These are phyloP conservation scores for Trichonephila inaurata DNA, from an alignment of 1,140 invertebrate genomes.

Conservation along the genomic window DNA sequence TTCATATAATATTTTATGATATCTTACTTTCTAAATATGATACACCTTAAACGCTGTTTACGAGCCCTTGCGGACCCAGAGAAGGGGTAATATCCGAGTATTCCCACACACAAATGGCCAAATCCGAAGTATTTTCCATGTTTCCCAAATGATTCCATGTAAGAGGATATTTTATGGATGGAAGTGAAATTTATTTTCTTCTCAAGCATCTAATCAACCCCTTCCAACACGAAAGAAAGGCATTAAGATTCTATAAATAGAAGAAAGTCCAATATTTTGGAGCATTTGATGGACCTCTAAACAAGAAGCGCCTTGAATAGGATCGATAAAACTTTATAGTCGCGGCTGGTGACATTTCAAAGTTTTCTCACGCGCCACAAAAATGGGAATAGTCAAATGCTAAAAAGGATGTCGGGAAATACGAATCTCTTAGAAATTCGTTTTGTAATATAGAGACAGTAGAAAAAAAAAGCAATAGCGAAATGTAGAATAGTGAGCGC, in stretches of 20 bases:
- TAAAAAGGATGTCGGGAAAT: too few relatives aligned
- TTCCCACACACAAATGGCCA: not conserved
- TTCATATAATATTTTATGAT: not conserved
- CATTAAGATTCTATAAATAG: conserved; percentile 15
- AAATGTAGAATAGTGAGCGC: too few relatives aligned
- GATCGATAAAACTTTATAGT: not conserved
- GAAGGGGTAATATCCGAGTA: not conserved
- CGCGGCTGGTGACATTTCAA: not conserved
- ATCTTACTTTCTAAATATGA: not conserved
- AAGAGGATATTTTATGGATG: conserved; percentile 35
- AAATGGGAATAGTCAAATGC: too few relatives aligned
- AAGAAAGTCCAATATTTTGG: not conserved
- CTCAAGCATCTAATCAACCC: not conserved
- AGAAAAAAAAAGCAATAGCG: too few relatives aligned
- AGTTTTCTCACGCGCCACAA: not conserved
- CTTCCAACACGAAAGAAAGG: not conserved
- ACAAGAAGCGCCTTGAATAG: not conserved
- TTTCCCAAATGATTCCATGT: not conserved
- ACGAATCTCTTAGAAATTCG: too few relatives aligned
- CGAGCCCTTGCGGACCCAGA: not conserved
- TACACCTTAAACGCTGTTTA: not conserved
- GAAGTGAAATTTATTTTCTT: not conserved
- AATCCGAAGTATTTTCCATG: not conserved
- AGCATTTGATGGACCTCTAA: not conserved
- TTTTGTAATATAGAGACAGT: too few relatives aligned